Conservation (phyloP, 2,113 vertebrate species). For the Neomonachus schauinslandi region DNA sequence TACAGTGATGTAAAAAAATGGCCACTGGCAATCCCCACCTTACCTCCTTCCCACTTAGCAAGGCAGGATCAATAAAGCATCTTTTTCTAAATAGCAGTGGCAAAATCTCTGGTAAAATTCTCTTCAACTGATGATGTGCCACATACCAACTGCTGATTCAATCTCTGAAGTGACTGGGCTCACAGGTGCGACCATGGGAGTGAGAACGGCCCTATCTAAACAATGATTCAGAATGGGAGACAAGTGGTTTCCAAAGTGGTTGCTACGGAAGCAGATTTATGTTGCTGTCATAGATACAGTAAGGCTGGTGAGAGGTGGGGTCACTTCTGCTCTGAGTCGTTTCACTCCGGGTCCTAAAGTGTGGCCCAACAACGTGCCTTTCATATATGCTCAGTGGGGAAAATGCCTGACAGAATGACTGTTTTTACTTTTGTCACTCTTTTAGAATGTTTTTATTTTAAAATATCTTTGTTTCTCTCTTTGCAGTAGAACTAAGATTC, state of each 20-base stretch:
- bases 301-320: too few relatives aligned
- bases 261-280: fast-evolving
- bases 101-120: background rate
- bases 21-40: too few relatives aligned
- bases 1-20: background rate
- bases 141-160: background rate
- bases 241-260: fast-evolving
- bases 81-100: background rate
- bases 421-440: background rate
- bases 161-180: background rate
- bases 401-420: background rate
- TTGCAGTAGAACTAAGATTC: background rate
- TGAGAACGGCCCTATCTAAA: fast-evolving
- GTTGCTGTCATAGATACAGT: fast-evolving
- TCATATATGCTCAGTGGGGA: fast-evolving
- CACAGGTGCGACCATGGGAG: fast-evolving
- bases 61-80: background rate
- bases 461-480: slow-evolving; percentile 22
- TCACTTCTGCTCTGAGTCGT: too few relatives aligned
- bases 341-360: background rate
- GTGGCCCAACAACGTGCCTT: background rate
- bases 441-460: background rate
- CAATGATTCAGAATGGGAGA: fast-evolving
- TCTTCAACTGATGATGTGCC: too few relatives aligned
- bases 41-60: background rate